These are phyloP conservation scores for Antechinus flavipes DNA, from an alignment of 2,113 vertebrate species.

Conservation along the genomic window DNA sequence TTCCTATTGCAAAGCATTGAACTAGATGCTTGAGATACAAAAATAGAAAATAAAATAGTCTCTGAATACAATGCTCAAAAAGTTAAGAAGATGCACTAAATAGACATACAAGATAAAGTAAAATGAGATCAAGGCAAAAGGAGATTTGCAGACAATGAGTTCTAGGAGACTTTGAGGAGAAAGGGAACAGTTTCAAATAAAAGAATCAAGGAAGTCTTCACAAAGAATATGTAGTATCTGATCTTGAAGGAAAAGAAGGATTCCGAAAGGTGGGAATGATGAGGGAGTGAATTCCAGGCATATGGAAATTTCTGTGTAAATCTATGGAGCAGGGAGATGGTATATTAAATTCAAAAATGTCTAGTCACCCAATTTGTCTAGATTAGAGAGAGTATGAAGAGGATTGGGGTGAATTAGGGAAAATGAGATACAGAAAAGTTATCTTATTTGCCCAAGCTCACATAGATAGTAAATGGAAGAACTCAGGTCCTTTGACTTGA, in stretches of 20 bases:
- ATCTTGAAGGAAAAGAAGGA: not conserved
- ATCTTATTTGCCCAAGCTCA: not conserved
- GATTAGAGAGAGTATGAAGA: not conserved
- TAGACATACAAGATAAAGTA: not conserved
- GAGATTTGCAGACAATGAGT: not conserved
- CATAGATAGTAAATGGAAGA: not conserved
- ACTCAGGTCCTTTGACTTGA: not conserved
- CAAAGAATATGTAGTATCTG: not conserved
- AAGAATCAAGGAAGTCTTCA: not conserved
- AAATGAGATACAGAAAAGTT: not conserved
- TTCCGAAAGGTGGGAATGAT: not conserved
- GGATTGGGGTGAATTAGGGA: not conserved
- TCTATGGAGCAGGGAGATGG: not conserved
- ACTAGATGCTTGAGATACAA: not conserved
- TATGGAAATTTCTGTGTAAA: not conserved
- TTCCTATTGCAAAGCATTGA: not conserved
- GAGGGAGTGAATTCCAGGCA: not conserved
- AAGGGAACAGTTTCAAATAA: not conserved
- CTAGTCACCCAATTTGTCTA: not conserved
- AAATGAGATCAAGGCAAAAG: not conserved
- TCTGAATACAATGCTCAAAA: not conserved
- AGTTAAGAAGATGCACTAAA: not conserved
- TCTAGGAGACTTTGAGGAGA: not conserved
- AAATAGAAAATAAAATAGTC: not conserved
- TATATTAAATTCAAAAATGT: not conserved